Evolutionary conservation across 2,113 vertebrate species (phyloP), one percentile per base, ranked within the genome.

Genomic region (Phycodurus eques): DNA sequence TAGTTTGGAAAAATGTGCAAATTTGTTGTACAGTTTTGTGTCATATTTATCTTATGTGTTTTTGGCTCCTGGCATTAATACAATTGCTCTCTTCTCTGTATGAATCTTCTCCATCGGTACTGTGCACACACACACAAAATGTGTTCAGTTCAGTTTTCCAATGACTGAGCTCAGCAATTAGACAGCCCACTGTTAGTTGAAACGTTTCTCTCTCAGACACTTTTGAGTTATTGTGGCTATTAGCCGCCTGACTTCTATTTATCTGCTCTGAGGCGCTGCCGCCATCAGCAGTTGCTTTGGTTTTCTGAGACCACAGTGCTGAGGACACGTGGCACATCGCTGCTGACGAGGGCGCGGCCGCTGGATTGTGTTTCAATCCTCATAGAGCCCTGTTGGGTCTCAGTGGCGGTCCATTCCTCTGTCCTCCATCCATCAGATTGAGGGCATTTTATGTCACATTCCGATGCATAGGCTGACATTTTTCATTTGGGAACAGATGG

Each of bases 141-240:
- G 90, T 85, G 83, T 90, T 88, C 90, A 91, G 89, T 92, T 88
- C 90, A 91, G 90, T 92, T 90, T 79, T 73, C 79, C 86, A 84
- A 94, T 96, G 94, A 95, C 94, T 95, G 94, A 95, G 91, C 93
- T 90, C 92, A 85, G 92, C 94, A 95, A 95, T 96, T 95, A 96
- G 92, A 94, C 87, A 91, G 92, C 94, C 95, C 94, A 95, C 94
- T 95, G 95, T 95, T 96, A 93, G 93, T 94, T 92, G 92, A 93
- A 94, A 93, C 88, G 90, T 88, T 95, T 95, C 91, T 39, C 93
- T 85, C 90, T 79, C 89, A 92, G 94, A 94, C 94, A 92, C 91
- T 92, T 88, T 91, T 96, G 95, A 96, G 93, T 96, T 95, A 95
- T 95, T 90, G 91, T 92, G 91, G 94, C 94, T 93, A 96, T 96